These are phyloP conservation scores for Acanthaster planci DNA, from an alignment of 35 echinoderm and acorn worm species.

Conservation along the genomic window DNA sequence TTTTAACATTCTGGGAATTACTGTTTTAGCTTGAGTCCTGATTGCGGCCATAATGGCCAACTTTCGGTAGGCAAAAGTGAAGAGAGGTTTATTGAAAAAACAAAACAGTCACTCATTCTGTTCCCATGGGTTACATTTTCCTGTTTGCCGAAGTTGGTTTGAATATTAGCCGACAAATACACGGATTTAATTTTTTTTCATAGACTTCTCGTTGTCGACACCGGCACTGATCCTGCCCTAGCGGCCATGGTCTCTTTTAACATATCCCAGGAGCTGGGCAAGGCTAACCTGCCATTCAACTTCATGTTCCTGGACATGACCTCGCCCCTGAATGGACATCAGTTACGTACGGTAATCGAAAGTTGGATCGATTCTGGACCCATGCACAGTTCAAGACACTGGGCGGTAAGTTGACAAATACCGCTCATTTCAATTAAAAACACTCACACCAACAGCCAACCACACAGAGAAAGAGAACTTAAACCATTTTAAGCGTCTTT, in stretches of 20 bases:
- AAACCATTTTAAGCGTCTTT: neutral
- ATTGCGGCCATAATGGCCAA: too few species aligned
- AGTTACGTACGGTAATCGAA: neutral
- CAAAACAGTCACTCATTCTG: too few species aligned
- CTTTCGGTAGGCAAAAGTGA: too few species aligned
- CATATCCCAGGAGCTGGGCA: neutral
- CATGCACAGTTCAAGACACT: neutral
- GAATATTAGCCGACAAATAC: too few species aligned
- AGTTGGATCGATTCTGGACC: neutral
- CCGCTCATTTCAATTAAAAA: too few species aligned
- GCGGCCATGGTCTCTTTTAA: neutral
- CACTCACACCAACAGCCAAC: too few species aligned
- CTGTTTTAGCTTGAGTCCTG: too few species aligned
- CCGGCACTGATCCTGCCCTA: neutral
- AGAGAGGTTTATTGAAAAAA: too few species aligned
- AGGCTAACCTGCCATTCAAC: neutral
- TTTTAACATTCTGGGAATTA: too few species aligned
- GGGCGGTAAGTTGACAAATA: constrained; percentile 16
- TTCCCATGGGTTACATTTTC: too few species aligned
- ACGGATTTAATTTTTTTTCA: neutral
- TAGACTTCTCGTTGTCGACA: neutral
- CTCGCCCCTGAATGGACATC: neutral
- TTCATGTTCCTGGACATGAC: constrained; percentile 7
- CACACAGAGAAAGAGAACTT: neutral
- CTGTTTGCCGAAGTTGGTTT: too few species aligned